These are phyloP conservation scores for Clarias laeviceps DNA, from an alignment of 2,797 vertebrate genomes.

Conservation along the genomic window DNA sequence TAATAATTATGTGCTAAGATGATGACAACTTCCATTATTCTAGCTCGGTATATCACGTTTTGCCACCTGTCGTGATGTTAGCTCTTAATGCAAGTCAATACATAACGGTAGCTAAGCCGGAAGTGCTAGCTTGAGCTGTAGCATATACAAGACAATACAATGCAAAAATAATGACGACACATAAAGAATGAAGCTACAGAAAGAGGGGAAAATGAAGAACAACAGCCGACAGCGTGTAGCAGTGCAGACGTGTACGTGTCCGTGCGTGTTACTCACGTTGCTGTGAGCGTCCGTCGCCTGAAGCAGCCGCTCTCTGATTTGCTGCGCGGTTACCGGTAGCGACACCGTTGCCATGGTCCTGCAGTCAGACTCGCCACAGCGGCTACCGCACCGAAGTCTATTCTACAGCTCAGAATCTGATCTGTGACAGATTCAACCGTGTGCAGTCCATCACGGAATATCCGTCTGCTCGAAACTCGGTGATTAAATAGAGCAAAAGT, in stretches of 20 bases:
- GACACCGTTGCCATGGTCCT: slow-evolving; percentile 92
- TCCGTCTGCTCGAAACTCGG: background rate
- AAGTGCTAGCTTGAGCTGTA: slow-evolving; percentile 15
- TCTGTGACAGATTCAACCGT: background rate
- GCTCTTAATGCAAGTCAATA: background rate
- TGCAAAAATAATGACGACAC: background rate
- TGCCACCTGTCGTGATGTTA: background rate
- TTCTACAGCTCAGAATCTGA: background rate
- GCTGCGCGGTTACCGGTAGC: slow-evolving; percentile 80
- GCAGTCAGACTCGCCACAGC: slow-evolving; percentile 44
- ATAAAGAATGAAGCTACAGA: background rate
- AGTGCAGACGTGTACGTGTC: background rate
- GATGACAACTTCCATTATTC: background rate
- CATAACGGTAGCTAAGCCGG: background rate
- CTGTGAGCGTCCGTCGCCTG: slow-evolving; percentile 91
- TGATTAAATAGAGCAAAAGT: background rate
- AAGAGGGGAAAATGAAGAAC: background rate
- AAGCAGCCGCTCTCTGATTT: slow-evolving; percentile 93
- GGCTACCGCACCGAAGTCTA: background rate
- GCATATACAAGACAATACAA: too few species aligned
- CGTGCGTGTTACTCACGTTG: slow-evolving; percentile 81
- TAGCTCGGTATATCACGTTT: background rate
- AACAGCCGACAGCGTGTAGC: background rate
- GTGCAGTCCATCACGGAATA: background rate
- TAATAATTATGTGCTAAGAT: background rate